Conservation (phyloP, 2,797 vertebrate genomes). For the Amblyraja radiata region DNA sequence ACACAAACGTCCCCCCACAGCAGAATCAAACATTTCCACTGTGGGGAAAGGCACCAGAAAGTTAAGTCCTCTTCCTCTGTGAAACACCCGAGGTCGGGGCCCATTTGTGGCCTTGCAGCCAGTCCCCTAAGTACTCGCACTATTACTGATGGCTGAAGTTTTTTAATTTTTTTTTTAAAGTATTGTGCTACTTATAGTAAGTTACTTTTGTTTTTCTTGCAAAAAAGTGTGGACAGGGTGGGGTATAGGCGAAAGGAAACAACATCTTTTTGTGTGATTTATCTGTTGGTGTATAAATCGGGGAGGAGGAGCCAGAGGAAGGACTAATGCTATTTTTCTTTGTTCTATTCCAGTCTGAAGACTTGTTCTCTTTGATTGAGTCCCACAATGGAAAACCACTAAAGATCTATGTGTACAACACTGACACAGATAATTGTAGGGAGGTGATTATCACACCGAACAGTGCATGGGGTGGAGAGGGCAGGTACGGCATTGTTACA, state of each 20-base stretch:
- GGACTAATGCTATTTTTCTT: not conserved
- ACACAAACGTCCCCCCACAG: no score
- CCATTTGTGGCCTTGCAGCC: no score
- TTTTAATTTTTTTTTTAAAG: not conserved
- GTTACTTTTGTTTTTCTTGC: not conserved
- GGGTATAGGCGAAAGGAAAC: not conserved
- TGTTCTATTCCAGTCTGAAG: conserved; percentile 38
- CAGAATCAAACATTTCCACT: no score
- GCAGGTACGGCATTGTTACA: conserved; percentile 19
- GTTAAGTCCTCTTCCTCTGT: no score
- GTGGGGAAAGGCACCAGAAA: no score
- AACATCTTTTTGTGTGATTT: not conserved
- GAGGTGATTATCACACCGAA: conserved; percentile 40
- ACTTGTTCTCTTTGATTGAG: conserved; percentile 39
- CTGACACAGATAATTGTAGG: conserved; percentile 38
- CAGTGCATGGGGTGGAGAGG: conserved; percentile 39
- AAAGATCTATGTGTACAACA: conserved; percentile 40
- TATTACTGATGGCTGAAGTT: not conserved
- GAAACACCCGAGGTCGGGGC: no score
- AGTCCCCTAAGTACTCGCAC: not conserved
- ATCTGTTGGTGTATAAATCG: not conserved
- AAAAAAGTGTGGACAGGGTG: not conserved
- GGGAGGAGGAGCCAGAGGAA: not conserved
- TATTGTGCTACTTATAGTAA: not conserved
- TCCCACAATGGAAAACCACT: conserved; percentile 39